phyloP scores from a whole-genome alignment of 92 coral and sea anemone genomes.

The Parazoanthus swiftii region DNA sequence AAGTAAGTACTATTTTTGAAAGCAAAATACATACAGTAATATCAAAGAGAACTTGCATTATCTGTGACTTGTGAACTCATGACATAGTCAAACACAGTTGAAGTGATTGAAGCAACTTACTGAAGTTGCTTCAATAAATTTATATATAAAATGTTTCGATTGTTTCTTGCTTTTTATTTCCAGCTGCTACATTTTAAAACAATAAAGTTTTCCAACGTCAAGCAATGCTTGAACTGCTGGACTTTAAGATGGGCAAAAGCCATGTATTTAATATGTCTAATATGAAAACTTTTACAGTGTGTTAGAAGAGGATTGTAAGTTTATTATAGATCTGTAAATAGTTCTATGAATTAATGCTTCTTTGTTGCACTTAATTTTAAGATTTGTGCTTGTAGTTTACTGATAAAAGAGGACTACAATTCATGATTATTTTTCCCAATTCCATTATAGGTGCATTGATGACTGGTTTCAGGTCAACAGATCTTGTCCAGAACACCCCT shows the following conservation, averaged over 20 bases:
- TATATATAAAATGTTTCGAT: no score
- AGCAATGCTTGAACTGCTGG: no score
- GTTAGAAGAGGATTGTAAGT: no score
- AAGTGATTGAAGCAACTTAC: not conserved
- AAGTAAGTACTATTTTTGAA: conserved; percentile 52
- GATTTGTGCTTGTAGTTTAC: not conserved
- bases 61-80: not conserved
- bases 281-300: no score
- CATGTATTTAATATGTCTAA: no score
- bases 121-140: not conserved
- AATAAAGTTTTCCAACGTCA: no score
- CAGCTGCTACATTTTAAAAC: no score
- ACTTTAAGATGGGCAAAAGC: no score
- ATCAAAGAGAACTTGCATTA: not conserved
- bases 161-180: no score
- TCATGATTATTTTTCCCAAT: not conserved
- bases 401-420: not conserved
- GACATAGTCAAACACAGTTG: not conserved
- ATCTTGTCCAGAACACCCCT: conserved; percentile 96
- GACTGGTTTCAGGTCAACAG: conserved; percentile 93
- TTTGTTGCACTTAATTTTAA: no score
- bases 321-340: no score
- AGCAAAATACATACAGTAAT: not conserved
- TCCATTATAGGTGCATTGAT: conserved; percentile 79
- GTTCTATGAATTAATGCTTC: no score